Percentiles rank a stretch among this genome's conserved stretches.
phyloP scores from a whole-genome alignment of 2,113 vertebrate species.

The Ceratotherium simum region DNA sequence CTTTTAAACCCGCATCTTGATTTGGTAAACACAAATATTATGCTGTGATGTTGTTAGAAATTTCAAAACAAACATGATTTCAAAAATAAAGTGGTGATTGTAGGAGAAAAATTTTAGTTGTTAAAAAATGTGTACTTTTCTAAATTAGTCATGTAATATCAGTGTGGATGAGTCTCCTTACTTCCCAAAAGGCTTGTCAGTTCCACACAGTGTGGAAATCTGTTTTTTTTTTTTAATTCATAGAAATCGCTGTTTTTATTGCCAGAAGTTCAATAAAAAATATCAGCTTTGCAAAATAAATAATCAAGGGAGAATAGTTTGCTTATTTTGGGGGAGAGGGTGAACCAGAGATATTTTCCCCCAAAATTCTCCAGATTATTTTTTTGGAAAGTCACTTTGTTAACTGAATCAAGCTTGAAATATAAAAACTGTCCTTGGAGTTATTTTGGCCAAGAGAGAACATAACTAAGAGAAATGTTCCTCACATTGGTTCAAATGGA shows the following conservation, averaged over 20 bases:
- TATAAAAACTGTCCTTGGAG: slow-evolving; percentile 33
- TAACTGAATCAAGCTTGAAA: slow-evolving; percentile 30
- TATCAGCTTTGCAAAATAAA: slow-evolving; percentile 2
- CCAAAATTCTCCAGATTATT: background rate
- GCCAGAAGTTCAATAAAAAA: slow-evolving; percentile 26
- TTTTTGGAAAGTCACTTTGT: slow-evolving; percentile 46
- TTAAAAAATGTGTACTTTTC: background rate
- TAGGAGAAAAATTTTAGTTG: background rate
- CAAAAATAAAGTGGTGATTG: background rate
- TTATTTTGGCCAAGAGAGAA: slow-evolving; percentile 43
- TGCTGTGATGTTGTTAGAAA: slow-evolving; percentile 17
- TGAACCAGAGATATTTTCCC: background rate
- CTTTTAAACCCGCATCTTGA: background rate
- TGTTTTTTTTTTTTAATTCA: background rate
- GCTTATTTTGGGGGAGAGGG: background rate
- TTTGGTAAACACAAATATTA: background rate
- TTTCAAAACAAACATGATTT: slow-evolving; percentile 23
- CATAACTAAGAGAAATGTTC: slow-evolving; percentile 51
- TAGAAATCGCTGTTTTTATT: slow-evolving; percentile 13
- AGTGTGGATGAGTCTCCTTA: background rate
- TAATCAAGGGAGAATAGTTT: background rate
- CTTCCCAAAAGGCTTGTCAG: background rate
- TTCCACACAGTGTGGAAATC: background rate
- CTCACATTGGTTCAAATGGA: slow-evolving; percentile 57
- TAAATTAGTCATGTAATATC: background rate